These are phyloP conservation scores for Lepisosteus oculatus DNA, from an alignment of 2,113 vertebrate species.

Conservation along the genomic window DNA sequence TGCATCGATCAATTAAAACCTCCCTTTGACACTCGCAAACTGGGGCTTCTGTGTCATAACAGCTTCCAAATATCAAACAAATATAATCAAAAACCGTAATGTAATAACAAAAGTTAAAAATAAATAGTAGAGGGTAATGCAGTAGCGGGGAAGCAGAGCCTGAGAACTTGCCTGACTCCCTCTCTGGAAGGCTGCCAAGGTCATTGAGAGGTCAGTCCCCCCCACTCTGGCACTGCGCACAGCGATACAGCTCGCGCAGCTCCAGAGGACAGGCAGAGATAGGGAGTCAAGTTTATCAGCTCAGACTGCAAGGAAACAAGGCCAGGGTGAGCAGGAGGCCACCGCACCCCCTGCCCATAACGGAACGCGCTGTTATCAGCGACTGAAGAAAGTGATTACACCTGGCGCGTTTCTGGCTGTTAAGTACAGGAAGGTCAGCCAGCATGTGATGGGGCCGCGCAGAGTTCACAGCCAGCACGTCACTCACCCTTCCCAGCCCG, in stretches of 20 bases:
- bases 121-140: background rate
- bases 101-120: background rate
- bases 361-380: slow-evolving; percentile 48
- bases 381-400: slow-evolving; percentile 64
- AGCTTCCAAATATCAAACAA: no score
- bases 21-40: no score
- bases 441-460: slow-evolving; percentile 54
- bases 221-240: slow-evolving; percentile 28
- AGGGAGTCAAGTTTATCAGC: slow-evolving; percentile 40
- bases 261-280: slow-evolving; percentile 19
- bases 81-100: no score
- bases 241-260: slow-evolving; percentile 12
- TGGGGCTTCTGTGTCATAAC: no score
- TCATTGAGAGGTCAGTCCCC: slow-evolving; percentile 35
- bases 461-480: slow-evolving; percentile 52
- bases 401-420: slow-evolving; percentile 63
- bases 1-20: background rate
- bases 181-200: slow-evolving; percentile 41
- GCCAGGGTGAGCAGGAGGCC: slow-evolving; percentile 49
- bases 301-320: slow-evolving; percentile 39
- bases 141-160: background rate
- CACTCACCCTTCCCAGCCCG: slow-evolving; percentile 27
- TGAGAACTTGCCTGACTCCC: slow-evolving; percentile 30
- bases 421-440: slow-evolving; percentile 61
- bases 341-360: slow-evolving; percentile 33